phyloP scores from a whole-genome alignment of 2,113 vertebrate genomes.

The Gnathonemus longibarbis region DNA sequence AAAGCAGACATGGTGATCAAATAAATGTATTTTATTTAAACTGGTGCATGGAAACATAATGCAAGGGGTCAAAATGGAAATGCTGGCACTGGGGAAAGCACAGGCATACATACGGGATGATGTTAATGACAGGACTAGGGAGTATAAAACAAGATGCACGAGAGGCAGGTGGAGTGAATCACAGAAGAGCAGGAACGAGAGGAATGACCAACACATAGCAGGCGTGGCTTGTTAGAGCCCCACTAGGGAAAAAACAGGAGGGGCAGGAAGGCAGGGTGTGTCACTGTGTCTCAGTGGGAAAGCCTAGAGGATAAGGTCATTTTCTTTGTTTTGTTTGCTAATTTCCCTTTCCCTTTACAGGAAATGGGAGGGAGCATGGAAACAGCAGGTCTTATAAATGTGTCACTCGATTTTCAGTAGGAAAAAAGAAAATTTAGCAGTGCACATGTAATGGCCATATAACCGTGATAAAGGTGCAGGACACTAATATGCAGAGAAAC shows the following conservation, averaged over 20 bases:
- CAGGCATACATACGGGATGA: background rate
- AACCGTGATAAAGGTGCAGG: background rate
- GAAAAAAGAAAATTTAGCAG: background rate
- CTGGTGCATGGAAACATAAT: background rate
- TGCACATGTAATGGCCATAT: background rate
- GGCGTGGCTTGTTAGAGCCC: no score
- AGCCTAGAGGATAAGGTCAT: background rate
- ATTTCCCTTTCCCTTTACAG: background rate
- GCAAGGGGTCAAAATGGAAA: background rate
- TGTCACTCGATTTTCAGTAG: background rate
- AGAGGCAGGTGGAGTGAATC: background rate
- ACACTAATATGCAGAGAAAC: background rate
- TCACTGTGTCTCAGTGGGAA: background rate
- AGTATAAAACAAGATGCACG: background rate
- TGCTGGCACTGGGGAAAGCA: background rate
- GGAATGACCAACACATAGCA: no score
- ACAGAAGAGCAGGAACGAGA: background rate
- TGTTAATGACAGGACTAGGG: background rate
- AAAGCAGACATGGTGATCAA: background rate
- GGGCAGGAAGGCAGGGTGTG: no score
- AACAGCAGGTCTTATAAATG: background rate
- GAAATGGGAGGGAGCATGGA: background rate
- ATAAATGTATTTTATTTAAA: background rate
- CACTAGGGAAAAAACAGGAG: no score
- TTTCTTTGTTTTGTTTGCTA: background rate